Evolutionary conservation across 1,140 invertebrate genomes (phyloP), one percentile per base, ranked within the genome.

Genomic region (Drosophila mayri): DNA sequence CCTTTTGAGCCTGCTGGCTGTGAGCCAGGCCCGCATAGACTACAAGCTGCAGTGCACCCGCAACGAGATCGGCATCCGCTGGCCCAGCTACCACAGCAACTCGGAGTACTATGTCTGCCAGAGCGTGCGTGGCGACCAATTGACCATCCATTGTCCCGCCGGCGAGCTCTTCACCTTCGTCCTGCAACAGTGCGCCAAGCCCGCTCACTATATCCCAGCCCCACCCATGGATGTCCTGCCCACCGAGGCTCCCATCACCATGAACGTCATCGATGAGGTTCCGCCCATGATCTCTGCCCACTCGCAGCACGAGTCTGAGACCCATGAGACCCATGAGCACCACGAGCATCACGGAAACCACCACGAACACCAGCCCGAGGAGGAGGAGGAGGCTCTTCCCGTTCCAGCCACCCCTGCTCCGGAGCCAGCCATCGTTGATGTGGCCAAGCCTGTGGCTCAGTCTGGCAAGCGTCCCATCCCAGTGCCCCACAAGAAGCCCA

Each of bases 111-210:
- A 66, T 60, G 75, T 90, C 18, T 92, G 91, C 67, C 74, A 65
- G 38, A 49, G 63, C 8, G 43, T 91, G 30, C 58, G 49, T 11
- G 91, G 85, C 41, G 79, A 43, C 57, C 79, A 78, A 38, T 14
- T 91, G 61, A 90, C 79, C 2, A 60, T 87, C 9, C 76, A 73
- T 38, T 92, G 91, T 38, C 76, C 81, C 11, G 30, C 79, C 49
- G 91, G 91, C 5, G 76, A 92, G 70, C 68, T 92, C n/a, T 92
- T 92, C 70, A 81, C 87, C 44, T 92, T 92, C 22, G 91, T 90
- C n/a, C 76, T 92, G 47, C 91, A 92, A 57, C 60, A 76, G 59
- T 92, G 91, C 52, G 66, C 80, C 30, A 1, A 52, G 5, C 82
- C 91, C n/a, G 49, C 78, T 1, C 61, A 67, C 46, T 92, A 81